Evolutionary conservation across 2,888 invertebrate species (phyloP).

Genomic region (Euphydryas editha): DNA sequence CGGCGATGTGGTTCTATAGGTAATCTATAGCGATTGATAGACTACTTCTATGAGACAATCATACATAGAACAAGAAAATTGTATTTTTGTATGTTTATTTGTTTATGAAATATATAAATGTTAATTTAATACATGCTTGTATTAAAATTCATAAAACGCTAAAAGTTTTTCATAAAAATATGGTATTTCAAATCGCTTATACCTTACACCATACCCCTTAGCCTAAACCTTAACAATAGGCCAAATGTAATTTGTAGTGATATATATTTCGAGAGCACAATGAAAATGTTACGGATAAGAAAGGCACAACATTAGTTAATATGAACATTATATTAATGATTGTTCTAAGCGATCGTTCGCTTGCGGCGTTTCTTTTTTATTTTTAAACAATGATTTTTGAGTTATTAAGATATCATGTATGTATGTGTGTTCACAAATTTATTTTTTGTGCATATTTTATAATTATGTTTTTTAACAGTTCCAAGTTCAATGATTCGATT

Average conservation of each 20-base stretch:
- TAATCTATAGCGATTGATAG: too few species aligned
- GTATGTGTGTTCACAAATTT: not conserved
- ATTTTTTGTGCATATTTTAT: not conserved
- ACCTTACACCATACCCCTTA: slow-evolving; percentile 50
- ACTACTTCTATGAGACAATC: too few species aligned
- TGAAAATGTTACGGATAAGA: slow-evolving; percentile 71
- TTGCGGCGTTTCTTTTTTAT: slow-evolving; percentile 32
- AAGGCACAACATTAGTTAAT: slow-evolving; percentile 72
- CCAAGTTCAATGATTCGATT: too few species aligned
- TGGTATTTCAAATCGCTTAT: slow-evolving; percentile 11
- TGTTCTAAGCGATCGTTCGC: slow-evolving; percentile 52
- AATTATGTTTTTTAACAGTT: not conserved
- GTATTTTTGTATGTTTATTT: too few species aligned
- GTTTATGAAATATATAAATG: too few species aligned
- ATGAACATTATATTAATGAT: slow-evolving; percentile 65
- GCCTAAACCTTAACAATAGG: slow-evolving; percentile 70
- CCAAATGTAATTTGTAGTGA: slow-evolving; percentile 74
- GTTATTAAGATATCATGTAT: slow-evolving; percentile 6
- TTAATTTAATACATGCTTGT: too few species aligned
- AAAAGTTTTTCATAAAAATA: slow-evolving; percentile 7
- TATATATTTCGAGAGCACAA: slow-evolving; percentile 73
- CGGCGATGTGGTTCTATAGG: too few species aligned
- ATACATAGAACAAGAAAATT: too few species aligned
- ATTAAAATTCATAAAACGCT: not conserved
- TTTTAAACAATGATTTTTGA: slow-evolving; percentile 19